Evolutionary conservation across 2,888 invertebrate genomes (phyloP), one percentile per base, ranked within the genome.

Genomic region (Cataglyphis rosenhaueri): DNA sequence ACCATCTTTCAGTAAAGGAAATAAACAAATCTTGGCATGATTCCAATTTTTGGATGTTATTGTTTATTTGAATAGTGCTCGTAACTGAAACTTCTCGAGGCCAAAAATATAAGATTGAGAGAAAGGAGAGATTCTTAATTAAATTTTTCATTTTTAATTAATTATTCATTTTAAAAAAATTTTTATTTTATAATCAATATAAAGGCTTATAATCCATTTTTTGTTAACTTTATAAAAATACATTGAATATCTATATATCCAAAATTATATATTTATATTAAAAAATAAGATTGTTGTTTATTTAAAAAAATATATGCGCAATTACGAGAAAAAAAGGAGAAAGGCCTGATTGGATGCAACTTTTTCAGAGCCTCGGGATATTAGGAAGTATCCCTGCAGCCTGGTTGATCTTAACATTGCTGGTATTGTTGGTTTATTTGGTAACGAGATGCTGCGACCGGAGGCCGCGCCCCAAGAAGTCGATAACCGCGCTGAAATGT

Each of bases 391-490:
- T 98, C 88, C 99, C 99, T n/a, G 98, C 99, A 83, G 97, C 98
- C 59, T 97, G 98, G 97, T 96, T 99, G 92, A 98, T 99, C 92
- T 95, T 99, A 85, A 98, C 99, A 41, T 96, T 99, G 91, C 96
- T 98, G 89, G 96, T 98, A 76, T 96, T 99, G 91, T 96, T 99
- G 90, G 97, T 99, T 92, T 99, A 99, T 95, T 96, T 99, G 94
- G 97, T 99, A 95, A 98, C 98, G 92, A 96, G 99, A 95, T 99
- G 99, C 95, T 99, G 99, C 96, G 98, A 98, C 96, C 96, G 98
- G 92, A 98, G 98, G 95, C 98, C 98, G 89, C 96, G 98, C 81
- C 98, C 98, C 85, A 97, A 97, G 84, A 97, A 97, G 94, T 98
- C 98, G 92, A 98, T 98, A 94, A 97, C 98, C 73, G 97, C 98